These are phyloP conservation scores for Muscidifurax raptorellus DNA, from an alignment of 1,140 invertebrate genomes.

Conservation along the genomic window DNA sequence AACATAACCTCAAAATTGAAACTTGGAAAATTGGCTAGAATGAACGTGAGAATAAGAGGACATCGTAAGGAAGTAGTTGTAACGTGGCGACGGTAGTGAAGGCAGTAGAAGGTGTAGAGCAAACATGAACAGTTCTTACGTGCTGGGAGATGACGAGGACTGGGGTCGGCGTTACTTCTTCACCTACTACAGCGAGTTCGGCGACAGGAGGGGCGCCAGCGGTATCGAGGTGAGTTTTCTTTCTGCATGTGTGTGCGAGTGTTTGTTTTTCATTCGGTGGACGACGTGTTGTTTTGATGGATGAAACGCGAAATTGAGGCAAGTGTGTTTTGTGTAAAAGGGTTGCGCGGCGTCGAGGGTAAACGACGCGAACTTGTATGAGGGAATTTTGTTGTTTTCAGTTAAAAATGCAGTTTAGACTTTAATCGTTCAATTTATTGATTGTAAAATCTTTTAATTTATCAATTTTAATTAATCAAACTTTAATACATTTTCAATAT, in stretches of 20 bases:
- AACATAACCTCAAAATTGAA: not conserved
- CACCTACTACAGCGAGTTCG: slow-evolving; percentile 76
- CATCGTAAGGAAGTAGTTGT: not conserved
- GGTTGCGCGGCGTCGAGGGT: too few relatives aligned
- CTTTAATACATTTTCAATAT: too few relatives aligned
- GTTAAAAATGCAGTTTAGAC: too few relatives aligned
- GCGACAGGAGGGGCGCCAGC: slow-evolving; percentile 63
- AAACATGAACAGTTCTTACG: slow-evolving; percentile 69
- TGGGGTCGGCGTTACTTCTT: slow-evolving; percentile 75
- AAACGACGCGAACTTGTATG: too few relatives aligned
- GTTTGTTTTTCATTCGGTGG: not conserved
- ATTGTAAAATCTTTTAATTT: too few relatives aligned
- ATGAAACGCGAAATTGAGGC: too few relatives aligned
- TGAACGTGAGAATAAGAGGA: not conserved
- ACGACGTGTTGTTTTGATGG: too few relatives aligned
- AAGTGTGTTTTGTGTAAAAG: too few relatives aligned
- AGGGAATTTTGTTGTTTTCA: too few relatives aligned
- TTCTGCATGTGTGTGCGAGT: not conserved
- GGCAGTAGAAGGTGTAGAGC: not conserved
- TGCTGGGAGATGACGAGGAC: slow-evolving; percentile 67
- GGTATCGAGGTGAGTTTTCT: slow-evolving; percentile 64
- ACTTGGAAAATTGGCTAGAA: not conserved
- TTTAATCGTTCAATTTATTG: too few relatives aligned
- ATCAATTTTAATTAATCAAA: too few relatives aligned
- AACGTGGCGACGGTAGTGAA: not conserved